Evolutionary conservation across 92 coral and sea anemone species (phyloP), one percentile per base, ranked within the genome.

Genomic region (Phenganax stokvisi): DNA sequence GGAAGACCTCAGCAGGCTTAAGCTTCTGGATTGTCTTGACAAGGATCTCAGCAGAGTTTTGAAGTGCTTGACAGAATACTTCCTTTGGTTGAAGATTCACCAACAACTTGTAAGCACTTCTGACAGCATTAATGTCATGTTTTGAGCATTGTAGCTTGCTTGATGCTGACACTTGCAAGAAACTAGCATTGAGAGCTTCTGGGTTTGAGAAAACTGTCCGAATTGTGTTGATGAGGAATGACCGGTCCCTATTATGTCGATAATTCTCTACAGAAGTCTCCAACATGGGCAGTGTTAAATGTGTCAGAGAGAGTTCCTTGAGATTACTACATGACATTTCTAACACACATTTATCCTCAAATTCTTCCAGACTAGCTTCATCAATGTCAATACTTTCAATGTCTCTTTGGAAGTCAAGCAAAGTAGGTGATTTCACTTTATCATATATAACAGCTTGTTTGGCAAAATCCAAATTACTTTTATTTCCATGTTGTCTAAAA

Each of bases 161-260:
- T 10, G 56, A 25, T 30, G 64, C 2, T 6, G 56, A 51, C 11
- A 82, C 85, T 51, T 73, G 78, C 44, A 85, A 85, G 59, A 94
- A 94, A 75, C 98, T 94, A 10, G 89, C 96, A 92, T 94, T 94
- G n/a, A 94, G 86, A 57, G 98, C 98, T 79, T 92, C 89, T n/a
- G 93, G 88, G 51, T 92, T 85, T 10, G 94, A 87, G 70, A 94
- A 94, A 17, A 94, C 98, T 37, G 98, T 94, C 82, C 98, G 86
- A 72, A 94, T 88, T 16, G 98, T 94, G 70, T 94, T 94, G 6
- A 92, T 64, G 58, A 94, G 92, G 80, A 94, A 94, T 58, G 98
- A 86, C 0, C 94, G 81, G 65, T 94, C 98, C 61, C 84, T 63
- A 73, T 96, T 92, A 13, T 87, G 87, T 27, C 85, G 85, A 82